Percentiles rank a stretch among this genome's conserved stretches.
phyloP scores from a whole-genome alignment of 1,140 invertebrate genomes.

The Papilio helenus region DNA sequence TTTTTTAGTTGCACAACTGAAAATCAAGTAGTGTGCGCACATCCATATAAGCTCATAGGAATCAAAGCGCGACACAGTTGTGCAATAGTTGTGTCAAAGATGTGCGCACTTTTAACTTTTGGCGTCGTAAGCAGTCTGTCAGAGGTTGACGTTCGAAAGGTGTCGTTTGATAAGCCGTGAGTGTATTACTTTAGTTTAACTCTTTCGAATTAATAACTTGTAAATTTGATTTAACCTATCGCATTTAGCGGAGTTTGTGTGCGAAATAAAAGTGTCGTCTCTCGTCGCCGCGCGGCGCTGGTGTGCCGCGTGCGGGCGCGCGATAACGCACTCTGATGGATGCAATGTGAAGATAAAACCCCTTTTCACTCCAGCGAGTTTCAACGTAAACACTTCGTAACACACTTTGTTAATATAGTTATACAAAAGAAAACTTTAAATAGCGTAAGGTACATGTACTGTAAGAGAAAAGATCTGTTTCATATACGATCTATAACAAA shows the following conservation, averaged over 20 bases:
- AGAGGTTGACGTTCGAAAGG: too few species aligned
- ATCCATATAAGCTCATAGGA: too few species aligned
- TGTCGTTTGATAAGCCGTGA: too few species aligned
- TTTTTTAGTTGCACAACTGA: too few species aligned
- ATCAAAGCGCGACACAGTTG: too few species aligned
- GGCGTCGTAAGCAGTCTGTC: too few species aligned
- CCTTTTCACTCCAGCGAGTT: constrained; percentile 49
- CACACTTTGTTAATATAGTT: constrained; percentile 15
- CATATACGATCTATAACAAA: too few species aligned
- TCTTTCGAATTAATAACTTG: not conserved
- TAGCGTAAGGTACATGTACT: not conserved
- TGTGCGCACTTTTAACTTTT: too few species aligned
- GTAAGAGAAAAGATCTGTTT: too few species aligned
- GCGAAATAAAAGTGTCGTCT: constrained; percentile 47
- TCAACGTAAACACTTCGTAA: constrained; percentile 45
- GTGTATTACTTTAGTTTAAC: too few species aligned
- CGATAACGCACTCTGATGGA: constrained; percentile 57
- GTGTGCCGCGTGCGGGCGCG: constrained; percentile 43
- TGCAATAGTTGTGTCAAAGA: too few species aligned
- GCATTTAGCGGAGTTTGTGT: constrained; percentile 42
- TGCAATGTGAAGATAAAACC: constrained; percentile 54
- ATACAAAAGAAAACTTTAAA: not conserved
- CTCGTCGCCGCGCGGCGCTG: constrained; percentile 1
- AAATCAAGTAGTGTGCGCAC: too few species aligned
- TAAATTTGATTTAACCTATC: constrained; percentile 31